Evolutionary conservation across 2,888 invertebrate genomes (phyloP).

Genomic region (Euzophera pinguis): DNA sequence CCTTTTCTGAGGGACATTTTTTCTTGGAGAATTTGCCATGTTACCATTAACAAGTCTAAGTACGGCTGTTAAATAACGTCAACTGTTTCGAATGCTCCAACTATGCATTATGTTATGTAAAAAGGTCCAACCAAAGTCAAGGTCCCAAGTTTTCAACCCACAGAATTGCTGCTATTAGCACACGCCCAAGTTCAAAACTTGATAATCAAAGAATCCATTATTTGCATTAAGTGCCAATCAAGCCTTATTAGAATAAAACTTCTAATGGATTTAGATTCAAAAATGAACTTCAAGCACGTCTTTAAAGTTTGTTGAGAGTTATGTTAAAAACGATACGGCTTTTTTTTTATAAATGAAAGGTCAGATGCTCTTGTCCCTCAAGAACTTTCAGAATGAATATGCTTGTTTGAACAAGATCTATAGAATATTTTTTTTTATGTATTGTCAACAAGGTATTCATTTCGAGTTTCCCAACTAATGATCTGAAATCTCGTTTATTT

Average conservation of each 20-base stretch:
- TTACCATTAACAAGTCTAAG: too few relatives aligned
- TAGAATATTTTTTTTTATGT: too few relatives aligned
- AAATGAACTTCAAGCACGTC: not conserved
- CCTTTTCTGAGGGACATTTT: too few relatives aligned
- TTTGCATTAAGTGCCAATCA: not conserved
- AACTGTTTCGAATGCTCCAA: too few relatives aligned
- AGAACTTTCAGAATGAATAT: too few relatives aligned
- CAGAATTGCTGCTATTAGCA: not conserved
- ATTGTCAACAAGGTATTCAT: not conserved
- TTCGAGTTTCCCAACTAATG: not conserved
- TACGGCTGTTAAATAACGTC: too few relatives aligned
- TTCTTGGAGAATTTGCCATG: too few relatives aligned
- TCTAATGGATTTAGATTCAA: not conserved
- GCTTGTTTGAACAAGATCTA: too few relatives aligned
- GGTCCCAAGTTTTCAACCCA: not conserved
- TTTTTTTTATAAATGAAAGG: too few relatives aligned
- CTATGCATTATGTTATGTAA: too few relatives aligned
- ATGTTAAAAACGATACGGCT: too few relatives aligned
- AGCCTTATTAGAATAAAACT: not conserved
- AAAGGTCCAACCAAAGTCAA: not conserved
- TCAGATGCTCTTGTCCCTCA: too few relatives aligned
- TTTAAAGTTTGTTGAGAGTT: not conserved
- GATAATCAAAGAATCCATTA: slow-evolving; percentile 4
- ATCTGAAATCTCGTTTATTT: not conserved
- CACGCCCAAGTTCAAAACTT: not conserved